Evolutionary conservation across 2,797 vertebrate species (phyloP), one percentile per base, ranked within the genome.

Genomic region (Phoxinus dragarum): DNA sequence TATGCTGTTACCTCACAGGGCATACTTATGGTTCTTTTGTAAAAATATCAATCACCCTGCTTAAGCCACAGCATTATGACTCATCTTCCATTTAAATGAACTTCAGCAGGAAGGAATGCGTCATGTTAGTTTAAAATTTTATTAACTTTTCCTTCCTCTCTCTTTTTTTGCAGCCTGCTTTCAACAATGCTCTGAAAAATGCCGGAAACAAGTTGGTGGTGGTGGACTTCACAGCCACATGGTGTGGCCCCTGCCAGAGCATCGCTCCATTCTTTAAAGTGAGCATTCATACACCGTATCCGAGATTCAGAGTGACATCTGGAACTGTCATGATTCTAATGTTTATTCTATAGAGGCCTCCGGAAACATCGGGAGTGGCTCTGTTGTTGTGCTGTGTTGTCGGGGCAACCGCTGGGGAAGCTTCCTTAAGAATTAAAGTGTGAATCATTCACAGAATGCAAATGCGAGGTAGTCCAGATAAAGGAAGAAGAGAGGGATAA

Each of bases 231-330:
- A 96, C 96, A 0, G 97, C 97, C 14, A 90, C 90, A 0, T 98
- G 97, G 97, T 99, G 98, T 42, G 96, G 96, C 14, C 97, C 98
- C 40, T 99, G 98, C 89, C 93, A 88, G 91, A 82, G 14, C 42
- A 98, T 98, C n/a, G 94, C 84, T 42, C 97, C 98, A 0, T 0
- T 86, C 4, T 97, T 93, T 89, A 90, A 93, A 0, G 98, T 98
- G 92, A 97, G 95, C 95, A 49, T 27, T 66, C 27, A 47, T 54
- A 27, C 54, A 36, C 8, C 27, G 4, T 8, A 47, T 17, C 64
- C 1, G 19, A 44, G 44, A 44, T 23, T 73, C 38, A 66, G 67
- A 42, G 56, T 44, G 44, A 54, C 76, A 86, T 78, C 77, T 89
- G 82, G 44, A 73, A 56, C 38, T 90, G 84, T 81, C 61, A 69